Percentiles rank a stretch among this genome's conserved stretches.
Conservation (phyloP, 2,888 invertebrate genomes). For the Dione juno region DNA sequence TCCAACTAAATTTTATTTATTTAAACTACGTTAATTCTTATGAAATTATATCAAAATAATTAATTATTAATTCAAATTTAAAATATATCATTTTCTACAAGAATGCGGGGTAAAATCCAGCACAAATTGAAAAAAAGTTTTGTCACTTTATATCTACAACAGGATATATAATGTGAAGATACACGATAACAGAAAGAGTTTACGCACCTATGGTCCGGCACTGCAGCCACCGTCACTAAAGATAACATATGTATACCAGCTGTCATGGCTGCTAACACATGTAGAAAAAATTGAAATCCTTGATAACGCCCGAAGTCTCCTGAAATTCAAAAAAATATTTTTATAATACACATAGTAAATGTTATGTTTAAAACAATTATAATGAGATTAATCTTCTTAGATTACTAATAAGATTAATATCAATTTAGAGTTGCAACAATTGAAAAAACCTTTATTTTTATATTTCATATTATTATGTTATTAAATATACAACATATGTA, state of each 20-base stretch:
- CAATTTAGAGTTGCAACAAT: no score
- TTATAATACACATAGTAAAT: no score
- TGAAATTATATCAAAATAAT: neutral
- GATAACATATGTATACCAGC: constrained; percentile 93
- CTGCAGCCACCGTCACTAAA: constrained; percentile 90
- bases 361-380: no score
- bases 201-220: constrained; percentile 87
- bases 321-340: constrained; percentile 64
- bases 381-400: no score
- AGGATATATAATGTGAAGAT: no score
- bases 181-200: neutral
- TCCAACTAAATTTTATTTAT: neutral
- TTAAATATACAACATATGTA: no score
- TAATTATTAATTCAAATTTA: neutral
- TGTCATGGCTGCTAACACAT: constrained; percentile 89
- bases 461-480: no score
- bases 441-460: no score
- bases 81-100: neutral
- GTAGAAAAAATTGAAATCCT: constrained; percentile 89
- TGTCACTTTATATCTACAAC: neutral
- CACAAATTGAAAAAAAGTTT: neutral
- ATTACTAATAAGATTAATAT: no score
- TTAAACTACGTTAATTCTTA: neutral
- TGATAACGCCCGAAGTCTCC: constrained; percentile 94
- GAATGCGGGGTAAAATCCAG: neutral